Percentiles rank a stretch among this genome's conserved stretches.
Conservation (phyloP, 2,888 invertebrate species). For the Furcula furcula region DNA sequence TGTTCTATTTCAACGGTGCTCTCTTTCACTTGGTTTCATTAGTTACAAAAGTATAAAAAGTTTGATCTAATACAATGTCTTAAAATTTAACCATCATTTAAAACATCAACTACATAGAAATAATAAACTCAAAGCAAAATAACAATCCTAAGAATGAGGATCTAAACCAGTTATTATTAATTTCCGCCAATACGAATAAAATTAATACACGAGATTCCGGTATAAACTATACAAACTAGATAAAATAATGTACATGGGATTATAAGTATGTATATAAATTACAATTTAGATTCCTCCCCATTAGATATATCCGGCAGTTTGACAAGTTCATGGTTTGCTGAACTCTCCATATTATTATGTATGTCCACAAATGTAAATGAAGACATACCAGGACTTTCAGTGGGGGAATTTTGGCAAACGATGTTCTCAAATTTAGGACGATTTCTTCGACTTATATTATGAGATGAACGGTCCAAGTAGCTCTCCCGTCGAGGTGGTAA, state of each 20-base stretch:
- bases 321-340: slow-evolving; percentile 32
- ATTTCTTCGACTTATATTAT: slow-evolving; percentile 44
- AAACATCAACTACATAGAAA: no score
- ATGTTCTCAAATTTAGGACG: slow-evolving; percentile 59
- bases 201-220: slow-evolving; percentile 24
- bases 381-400: slow-evolving; percentile 43
- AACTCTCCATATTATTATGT: slow-evolving; percentile 51
- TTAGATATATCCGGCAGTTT: slow-evolving; percentile 40
- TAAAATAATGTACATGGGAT: slow-evolving; percentile 4
- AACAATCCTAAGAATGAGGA: no score
- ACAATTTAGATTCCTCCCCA: slow-evolving; percentile 69
- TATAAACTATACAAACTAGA: slow-evolving; percentile 8
- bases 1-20: no score
- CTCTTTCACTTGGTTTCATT: no score
- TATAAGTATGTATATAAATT: no score
- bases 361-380: slow-evolving; percentile 68
- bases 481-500: slow-evolving; percentile 61
- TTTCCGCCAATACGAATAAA: no score
- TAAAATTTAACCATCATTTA: no score
- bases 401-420: slow-evolving; percentile 58
- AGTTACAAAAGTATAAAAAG: no score
- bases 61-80: no score
- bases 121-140: no score
- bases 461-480: slow-evolving; percentile 37
- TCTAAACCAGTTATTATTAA: no score